These are phyloP conservation scores for Drosophila bunnanda DNA, from an alignment of 2,888 invertebrate species.

Conservation along the genomic window DNA sequence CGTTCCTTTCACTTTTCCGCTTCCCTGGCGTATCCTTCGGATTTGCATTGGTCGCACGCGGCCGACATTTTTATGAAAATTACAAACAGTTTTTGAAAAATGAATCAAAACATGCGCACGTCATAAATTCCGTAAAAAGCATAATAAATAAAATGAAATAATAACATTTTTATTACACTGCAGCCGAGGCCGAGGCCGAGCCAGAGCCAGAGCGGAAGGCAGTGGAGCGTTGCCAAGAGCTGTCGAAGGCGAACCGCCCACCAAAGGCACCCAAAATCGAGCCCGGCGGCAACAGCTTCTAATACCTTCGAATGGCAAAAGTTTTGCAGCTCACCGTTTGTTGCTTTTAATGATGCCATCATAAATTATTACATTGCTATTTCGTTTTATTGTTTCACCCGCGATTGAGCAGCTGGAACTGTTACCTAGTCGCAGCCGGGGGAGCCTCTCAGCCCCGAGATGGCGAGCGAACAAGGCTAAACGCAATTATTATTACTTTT, in stretches of 20 bases:
- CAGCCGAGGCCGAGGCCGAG: constrained; percentile 19
- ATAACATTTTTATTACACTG: constrained; percentile 81
- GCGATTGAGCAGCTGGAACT: constrained; percentile 75
- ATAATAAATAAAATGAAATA: constrained; percentile 82
- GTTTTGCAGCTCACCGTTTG: constrained; percentile 52
- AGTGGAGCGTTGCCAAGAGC: constrained; percentile 20
- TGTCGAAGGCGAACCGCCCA: constrained; percentile 27
- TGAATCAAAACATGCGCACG: constrained; percentile 75
- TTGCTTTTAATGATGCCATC: constrained; percentile 76
- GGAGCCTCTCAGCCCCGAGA: neutral
- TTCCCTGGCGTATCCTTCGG: neutral
- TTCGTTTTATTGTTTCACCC: constrained; percentile 83
- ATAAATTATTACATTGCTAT: constrained; percentile 83
- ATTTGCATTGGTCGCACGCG: constrained; percentile 48
- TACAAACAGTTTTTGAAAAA: constrained; percentile 71
- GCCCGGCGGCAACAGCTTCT: constrained; percentile 54
- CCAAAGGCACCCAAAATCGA: constrained; percentile 6
- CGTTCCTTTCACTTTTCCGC: constrained; percentile 2
- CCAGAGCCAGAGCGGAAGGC: neutral
- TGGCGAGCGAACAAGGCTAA: constrained; percentile 64
- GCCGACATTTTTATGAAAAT: constrained; percentile 67
- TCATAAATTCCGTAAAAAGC: constrained; percentile 81
- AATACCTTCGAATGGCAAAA: constrained; percentile 70
- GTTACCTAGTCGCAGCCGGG: constrained; percentile 17
- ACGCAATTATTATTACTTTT: constrained; percentile 80